Conservation (phyloP, 2,888 invertebrate genomes). For the Caenorhabditis sp. region DNA sequence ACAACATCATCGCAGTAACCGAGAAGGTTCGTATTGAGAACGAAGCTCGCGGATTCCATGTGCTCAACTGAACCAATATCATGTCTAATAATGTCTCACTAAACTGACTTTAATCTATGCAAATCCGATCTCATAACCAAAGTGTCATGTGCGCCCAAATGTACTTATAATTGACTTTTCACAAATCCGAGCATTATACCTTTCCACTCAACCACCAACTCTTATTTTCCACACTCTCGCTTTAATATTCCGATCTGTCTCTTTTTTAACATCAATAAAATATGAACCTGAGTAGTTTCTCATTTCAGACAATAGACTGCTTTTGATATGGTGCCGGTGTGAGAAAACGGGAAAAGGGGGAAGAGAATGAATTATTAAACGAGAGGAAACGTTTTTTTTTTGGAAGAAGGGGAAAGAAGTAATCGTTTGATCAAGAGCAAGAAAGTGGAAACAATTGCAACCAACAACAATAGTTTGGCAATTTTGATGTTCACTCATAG, state of each 20-base stretch:
- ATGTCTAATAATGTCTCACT: neutral
- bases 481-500: no score
- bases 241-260: neutral
- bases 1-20: slow-evolving; percentile 13
- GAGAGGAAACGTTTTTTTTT: slow-evolving; percentile 1
- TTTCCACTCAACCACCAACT: neutral
- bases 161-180: no score
- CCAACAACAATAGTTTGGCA: no score
- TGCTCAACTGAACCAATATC: slow-evolving; percentile 10
- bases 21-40: slow-evolving; percentile 21
- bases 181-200: neutral
- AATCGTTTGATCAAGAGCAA: neutral
- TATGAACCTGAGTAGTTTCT: neutral
- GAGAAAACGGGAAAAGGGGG: neutral
- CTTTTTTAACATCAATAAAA: slow-evolving; percentile 5
- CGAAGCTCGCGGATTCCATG: slow-evolving; percentile 34
- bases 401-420: neutral
- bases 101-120: neutral
- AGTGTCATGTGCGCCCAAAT: no score
- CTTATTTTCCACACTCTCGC: neutral
- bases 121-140: no score
- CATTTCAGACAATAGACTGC: neutral
- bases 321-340: neutral
- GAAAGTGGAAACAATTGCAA: no score
- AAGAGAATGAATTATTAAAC: slow-evolving; percentile 2